Evolutionary conservation across 2,797 vertebrate genomes (phyloP).

Genomic region (Phoxinus dragarum): DNA sequence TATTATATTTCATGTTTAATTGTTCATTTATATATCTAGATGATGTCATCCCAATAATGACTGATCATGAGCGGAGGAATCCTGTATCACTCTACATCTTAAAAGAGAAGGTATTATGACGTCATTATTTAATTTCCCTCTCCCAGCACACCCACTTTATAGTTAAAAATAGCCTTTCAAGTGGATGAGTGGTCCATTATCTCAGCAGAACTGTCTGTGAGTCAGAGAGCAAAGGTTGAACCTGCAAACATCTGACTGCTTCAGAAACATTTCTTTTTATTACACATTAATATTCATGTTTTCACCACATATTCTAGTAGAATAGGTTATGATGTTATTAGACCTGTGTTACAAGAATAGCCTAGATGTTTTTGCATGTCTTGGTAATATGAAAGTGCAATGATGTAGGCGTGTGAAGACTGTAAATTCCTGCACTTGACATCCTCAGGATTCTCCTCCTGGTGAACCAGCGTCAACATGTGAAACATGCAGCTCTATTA

Average conservation of each 20-base stretch:
- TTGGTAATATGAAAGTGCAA: slow-evolving; percentile 18
- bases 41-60: slow-evolving; percentile 74
- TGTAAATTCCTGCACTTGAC: slow-evolving; percentile 36
- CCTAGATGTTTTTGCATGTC: not conserved
- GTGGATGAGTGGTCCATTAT: slow-evolving; percentile 52
- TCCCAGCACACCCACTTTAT: slow-evolving; percentile 8
- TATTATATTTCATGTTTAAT: not conserved
- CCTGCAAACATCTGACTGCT: not conserved
- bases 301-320: slow-evolving; percentile 1
- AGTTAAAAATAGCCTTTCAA: slow-evolving; percentile 50
- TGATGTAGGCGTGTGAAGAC: slow-evolving; percentile 37
- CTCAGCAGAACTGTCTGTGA: slow-evolving; percentile 37
- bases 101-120: slow-evolving; percentile 86
- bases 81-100: slow-evolving; percentile 90
- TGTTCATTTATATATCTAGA: slow-evolving; percentile 66
- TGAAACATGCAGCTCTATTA: slow-evolving; percentile 76
- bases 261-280: slow-evolving; percentile 5
- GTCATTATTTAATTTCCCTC: slow-evolving; percentile 13
- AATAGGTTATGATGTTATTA: slow-evolving; percentile 11
- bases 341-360: slow-evolving; percentile 24
- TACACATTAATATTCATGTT: slow-evolving; percentile 30
- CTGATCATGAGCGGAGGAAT: slow-evolving; percentile 83
- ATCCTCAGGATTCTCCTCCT: slow-evolving; percentile 73
- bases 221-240: slow-evolving; percentile 28
- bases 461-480: slow-evolving; percentile 77